Evolutionary conservation across 2,797 vertebrate genomes (phyloP).

Genomic region (Phalanger gymnotis): DNA sequence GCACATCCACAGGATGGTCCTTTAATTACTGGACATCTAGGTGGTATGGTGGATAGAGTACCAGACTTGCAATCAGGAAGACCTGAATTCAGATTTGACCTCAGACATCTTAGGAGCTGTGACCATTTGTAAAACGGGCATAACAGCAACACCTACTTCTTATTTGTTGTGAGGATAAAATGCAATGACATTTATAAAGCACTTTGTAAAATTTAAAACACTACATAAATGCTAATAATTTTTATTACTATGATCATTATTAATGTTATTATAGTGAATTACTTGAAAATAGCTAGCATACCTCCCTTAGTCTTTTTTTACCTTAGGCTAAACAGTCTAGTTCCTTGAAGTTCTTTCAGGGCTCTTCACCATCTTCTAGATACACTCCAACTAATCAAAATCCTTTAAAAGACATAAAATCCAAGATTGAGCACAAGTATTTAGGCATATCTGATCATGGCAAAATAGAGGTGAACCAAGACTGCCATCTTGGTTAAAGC

Average conservation of each 20-base stretch:
- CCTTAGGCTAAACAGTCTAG: not conserved
- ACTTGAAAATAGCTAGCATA: not conserved
- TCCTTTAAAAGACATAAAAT: not conserved
- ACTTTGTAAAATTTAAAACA: not conserved
- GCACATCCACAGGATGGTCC: not conserved
- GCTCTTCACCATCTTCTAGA: not conserved
- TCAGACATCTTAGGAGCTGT: not conserved
- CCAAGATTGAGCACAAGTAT: not conserved
- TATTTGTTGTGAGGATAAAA: not conserved
- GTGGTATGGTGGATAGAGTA: not conserved
- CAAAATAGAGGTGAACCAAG: not conserved
- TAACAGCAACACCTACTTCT: not conserved
- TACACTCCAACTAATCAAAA: not conserved
- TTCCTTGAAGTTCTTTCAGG: not conserved
- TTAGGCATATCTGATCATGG: not conserved
- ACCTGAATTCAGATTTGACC: not conserved
- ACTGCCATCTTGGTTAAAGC: not conserved
- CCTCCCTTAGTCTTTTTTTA: not conserved
- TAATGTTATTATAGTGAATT: not conserved
- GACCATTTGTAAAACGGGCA: not conserved
- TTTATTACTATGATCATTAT: not conserved
- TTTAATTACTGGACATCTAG: not conserved
- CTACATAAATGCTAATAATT: not conserved
- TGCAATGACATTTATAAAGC: not conserved
- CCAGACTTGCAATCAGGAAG: not conserved